phyloP scores from a whole-genome alignment of 1,140 invertebrate species.

The Papilio xuthus region DNA sequence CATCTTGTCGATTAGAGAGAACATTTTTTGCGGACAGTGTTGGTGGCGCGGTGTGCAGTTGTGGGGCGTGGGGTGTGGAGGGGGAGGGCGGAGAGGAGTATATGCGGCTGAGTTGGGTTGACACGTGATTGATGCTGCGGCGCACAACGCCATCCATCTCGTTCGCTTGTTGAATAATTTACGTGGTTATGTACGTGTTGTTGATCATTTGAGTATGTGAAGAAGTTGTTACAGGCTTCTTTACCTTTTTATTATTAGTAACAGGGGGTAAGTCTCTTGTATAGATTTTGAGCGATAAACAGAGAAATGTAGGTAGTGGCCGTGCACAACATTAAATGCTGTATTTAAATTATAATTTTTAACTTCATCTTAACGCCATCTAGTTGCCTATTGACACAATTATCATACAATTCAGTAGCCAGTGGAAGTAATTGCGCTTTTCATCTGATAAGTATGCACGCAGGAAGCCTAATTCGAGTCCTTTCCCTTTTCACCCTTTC shows the following conservation, averaged over 20 bases:
- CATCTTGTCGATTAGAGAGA: not conserved
- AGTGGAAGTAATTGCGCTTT: too few relatives aligned
- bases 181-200: slow-evolving; percentile 12
- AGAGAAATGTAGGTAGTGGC: not conserved
- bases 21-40: slow-evolving; percentile 3
- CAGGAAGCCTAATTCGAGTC: too few relatives aligned
- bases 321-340: not conserved
- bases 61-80: not conserved
- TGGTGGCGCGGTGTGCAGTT: not conserved
- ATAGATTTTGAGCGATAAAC: not conserved
- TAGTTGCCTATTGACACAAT: not conserved
- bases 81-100: not conserved
- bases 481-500: too few relatives aligned
- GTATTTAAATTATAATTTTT: not conserved
- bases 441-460: too few relatives aligned
- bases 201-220: slow-evolving; percentile 10
- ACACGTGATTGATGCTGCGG: slow-evolving; percentile 18
- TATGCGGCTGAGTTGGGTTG: slow-evolving; percentile 7
- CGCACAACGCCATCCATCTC: not conserved
- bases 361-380: not conserved
- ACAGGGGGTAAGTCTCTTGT: not conserved
- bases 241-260: not conserved
- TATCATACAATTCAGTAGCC: not conserved
- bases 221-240: not conserved
- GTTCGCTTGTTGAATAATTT: slow-evolving; percentile 32